Conservation (phyloP, 2,797 vertebrate genomes). For the Bovichtus diacanthus region DNA sequence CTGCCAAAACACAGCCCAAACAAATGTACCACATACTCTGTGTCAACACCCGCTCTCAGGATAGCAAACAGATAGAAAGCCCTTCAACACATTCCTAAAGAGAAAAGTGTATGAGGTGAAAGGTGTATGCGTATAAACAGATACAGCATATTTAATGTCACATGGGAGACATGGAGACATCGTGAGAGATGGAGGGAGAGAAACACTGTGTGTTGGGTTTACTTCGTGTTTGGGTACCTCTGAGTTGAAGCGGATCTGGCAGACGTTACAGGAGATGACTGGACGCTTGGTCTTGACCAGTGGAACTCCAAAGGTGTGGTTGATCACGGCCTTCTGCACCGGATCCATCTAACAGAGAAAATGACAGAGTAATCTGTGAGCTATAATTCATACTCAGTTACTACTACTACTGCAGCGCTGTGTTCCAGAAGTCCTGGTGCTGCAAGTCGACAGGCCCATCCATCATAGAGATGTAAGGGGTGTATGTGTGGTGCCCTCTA, state of each 20-base stretch:
- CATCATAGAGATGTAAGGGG: constrained; percentile 11
- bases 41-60: constrained; percentile 28
- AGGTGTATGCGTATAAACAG: constrained; percentile 2
- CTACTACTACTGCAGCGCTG: not conserved
- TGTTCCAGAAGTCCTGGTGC: constrained; percentile 14
- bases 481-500: constrained; percentile 10
- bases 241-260: constrained; percentile 96
- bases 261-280: constrained; percentile 94
- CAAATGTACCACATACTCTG: constrained; percentile 53
- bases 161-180: not conserved
- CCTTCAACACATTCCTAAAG: constrained; percentile 26
- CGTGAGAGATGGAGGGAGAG: not conserved
- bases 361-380: constrained; percentile 48
- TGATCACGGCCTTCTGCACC: constrained; percentile 93
- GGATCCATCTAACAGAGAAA: constrained; percentile 90
- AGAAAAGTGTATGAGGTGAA: constrained; percentile 8
- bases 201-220: not conserved
- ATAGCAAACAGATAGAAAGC: constrained; percentile 27
- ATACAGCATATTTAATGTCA: constrained; percentile 25
- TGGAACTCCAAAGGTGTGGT: constrained; percentile 92
- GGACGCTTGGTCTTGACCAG: constrained; percentile 91
- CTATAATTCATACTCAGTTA: constrained; percentile 23
- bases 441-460: constrained; percentile 12
- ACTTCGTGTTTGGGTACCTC: constrained; percentile 81
- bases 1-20: constrained; percentile 63